Evolutionary conservation across 2,797 vertebrate species (phyloP).

Genomic region (Octomys mimax): DNA sequence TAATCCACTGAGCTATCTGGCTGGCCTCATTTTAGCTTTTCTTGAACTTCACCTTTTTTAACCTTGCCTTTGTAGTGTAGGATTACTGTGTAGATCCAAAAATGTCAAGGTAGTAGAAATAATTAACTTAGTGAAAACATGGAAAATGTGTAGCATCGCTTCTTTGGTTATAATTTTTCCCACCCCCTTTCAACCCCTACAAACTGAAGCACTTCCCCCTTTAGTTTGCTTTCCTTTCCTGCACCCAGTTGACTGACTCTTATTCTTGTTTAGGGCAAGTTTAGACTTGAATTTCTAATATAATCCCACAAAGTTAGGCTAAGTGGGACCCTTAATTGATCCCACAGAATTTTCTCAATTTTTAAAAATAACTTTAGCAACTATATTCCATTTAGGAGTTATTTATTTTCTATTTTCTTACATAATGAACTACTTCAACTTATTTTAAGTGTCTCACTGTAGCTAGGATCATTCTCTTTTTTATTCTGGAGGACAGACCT

Average conservation of each 20-base stretch:
- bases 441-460: background rate
- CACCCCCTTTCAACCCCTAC: background rate
- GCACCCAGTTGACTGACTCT: background rate
- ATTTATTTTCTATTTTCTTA: background rate
- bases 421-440: background rate
- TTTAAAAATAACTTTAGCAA: background rate
- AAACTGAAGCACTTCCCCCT: background rate
- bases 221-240: background rate
- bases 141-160: background rate
- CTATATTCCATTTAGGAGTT: background rate
- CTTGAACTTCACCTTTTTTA: background rate
- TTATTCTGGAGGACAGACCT: background rate
- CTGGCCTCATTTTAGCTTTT: no score
- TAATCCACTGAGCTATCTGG: no score
- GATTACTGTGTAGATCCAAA: background rate
- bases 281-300: background rate
- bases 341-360: background rate
- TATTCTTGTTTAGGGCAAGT: background rate
- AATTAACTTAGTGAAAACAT: background rate
- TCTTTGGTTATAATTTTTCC: background rate
- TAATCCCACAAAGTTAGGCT: background rate
- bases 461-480: background rate
- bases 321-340: background rate
- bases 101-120: background rate
- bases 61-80: background rate